Base-by-base conservation (phyloP, 2,888 invertebrate species). In the Andrena haemorrhoa region DNA sequence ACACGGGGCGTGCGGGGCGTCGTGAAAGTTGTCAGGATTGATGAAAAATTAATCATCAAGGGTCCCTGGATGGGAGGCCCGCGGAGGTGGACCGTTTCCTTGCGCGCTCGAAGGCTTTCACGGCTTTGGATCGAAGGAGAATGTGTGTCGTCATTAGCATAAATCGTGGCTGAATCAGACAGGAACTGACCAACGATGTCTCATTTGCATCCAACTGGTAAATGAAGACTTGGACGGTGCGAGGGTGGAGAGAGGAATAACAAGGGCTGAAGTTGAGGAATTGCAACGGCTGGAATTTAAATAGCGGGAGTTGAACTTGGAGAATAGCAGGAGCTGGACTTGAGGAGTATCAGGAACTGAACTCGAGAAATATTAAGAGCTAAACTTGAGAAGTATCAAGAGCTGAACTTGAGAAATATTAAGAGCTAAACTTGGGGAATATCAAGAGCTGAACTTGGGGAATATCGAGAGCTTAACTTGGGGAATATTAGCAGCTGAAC, bases 11-110 rank as follows among this genome's bases (percentile, higher is more conserved):
- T 41, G 16, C 29, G 23, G 68, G 47, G 26, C 49, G 47, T 51
- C 61, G 81, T 47, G 73, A 76, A 76, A 83, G 76, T 76, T 33
- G 8, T n/a, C 51, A 60, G 60, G 73, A 29, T 35, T 47, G 26
- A 75, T 47, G n/a, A 47, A 75, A 53, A 64, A 75, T 76, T 61
- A 63, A 56, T 47, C 33, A 20, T 20, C 33, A 29, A 64, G 26
- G 29, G 29, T 76, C 56, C 29, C 58, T 20, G n/a, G 41, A n/a
- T n/a, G 2, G n/a, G 20, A 7, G 16, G 51, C 23, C 10, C 29
- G 12, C n/a, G 20, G 6, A 65, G 41, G 20, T 23, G 56, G 16
- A 68, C 23, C n/a, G 63, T n/a, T 29, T n/a, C 33, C 26, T n/a
- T 5, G 16, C 16, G 16, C 33, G 6, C 4, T 35, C 29, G 12